These are phyloP conservation scores for Onychostruthus taczanowskii DNA, from an alignment of 2,113 vertebrate species.

Conservation along the genomic window DNA sequence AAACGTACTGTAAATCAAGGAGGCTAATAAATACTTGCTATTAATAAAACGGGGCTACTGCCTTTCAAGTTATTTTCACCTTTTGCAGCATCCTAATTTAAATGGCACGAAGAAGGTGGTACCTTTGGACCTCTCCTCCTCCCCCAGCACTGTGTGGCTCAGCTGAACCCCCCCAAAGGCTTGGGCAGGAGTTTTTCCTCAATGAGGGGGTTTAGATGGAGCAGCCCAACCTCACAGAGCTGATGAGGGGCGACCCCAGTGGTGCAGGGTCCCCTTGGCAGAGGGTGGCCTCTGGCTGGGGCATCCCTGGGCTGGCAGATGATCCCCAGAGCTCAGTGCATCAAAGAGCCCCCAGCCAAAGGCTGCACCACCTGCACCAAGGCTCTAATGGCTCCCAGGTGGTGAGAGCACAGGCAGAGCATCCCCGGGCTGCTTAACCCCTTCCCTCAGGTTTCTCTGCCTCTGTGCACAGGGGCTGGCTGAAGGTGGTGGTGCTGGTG, in stretches of 20 bases:
- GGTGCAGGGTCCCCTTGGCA: not conserved
- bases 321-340: not conserved
- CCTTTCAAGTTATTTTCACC: conserved; percentile 48
- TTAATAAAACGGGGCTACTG: conserved; percentile 51
- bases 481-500: not conserved
- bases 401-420: not conserved
- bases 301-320: not conserved
- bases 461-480: not conserved
- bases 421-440: conserved; percentile 1
- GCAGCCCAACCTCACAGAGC: not conserved
- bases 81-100: not conserved
- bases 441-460: not conserved
- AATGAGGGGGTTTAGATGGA: not conserved
- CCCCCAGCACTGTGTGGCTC: not conserved
- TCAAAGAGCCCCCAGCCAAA: not conserved
- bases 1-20: conserved; percentile 67
- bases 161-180: not conserved
- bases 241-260: no score
- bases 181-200: not conserved
- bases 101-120: not conserved
- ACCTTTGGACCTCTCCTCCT: not conserved
- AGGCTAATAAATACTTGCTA: conserved; percentile 69
- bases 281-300: not conserved
- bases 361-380: not conserved
- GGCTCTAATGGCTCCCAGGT: conserved; percentile 5